These are phyloP conservation scores for Drosophila littoralis DNA, from an alignment of 1,140 invertebrate species.

Conservation along the genomic window DNA sequence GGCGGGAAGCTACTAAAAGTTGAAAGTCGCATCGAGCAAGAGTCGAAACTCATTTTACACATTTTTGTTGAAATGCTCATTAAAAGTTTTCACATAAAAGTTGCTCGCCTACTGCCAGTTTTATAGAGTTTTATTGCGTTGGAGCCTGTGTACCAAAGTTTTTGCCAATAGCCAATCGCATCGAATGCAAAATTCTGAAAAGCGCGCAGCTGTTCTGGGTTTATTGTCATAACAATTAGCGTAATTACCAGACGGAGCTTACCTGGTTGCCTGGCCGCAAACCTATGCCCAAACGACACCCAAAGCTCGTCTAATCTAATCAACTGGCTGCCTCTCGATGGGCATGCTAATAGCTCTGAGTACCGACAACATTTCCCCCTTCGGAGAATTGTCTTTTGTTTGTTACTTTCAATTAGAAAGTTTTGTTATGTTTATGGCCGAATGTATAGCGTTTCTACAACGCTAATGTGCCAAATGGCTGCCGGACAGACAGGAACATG, in stretches of 20 bases:
- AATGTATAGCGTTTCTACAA: constrained; percentile 54
- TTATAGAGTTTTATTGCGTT: constrained; percentile 12
- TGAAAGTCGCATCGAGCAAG: constrained; percentile 12
- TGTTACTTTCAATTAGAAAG: constrained; percentile 68
- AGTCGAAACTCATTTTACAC: constrained; percentile 55
- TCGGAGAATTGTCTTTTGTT: constrained; percentile 15
- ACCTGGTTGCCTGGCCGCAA: constrained; percentile 39
- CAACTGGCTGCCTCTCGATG: constrained; percentile 22
- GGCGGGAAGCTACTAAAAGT: constrained; percentile 6
- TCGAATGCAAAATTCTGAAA: constrained; percentile 23
- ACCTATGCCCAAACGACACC: constrained; percentile 9
- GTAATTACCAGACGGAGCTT: constrained; percentile 57
- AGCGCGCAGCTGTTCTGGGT: constrained; percentile 18
- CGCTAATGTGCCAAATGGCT: constrained; percentile 66
- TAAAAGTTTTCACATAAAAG: constrained; percentile 67
- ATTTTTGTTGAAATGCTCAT: constrained; percentile 69
- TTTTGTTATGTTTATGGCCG: constrained; percentile 51
- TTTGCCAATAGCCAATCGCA: constrained; percentile 32
- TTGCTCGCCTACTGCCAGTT: constrained; percentile 15
- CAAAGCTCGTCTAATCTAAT: constrained; percentile 55
- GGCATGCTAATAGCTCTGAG: constrained; percentile 19
- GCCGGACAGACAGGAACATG: constrained; percentile 29
- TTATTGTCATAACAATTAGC: constrained; percentile 71
- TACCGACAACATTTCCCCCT: constrained; percentile 1
- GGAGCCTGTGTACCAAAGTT: constrained; percentile 3